phyloP scores from a whole-genome alignment of 1,140 invertebrate species.

The Plodia interpunctella region DNA sequence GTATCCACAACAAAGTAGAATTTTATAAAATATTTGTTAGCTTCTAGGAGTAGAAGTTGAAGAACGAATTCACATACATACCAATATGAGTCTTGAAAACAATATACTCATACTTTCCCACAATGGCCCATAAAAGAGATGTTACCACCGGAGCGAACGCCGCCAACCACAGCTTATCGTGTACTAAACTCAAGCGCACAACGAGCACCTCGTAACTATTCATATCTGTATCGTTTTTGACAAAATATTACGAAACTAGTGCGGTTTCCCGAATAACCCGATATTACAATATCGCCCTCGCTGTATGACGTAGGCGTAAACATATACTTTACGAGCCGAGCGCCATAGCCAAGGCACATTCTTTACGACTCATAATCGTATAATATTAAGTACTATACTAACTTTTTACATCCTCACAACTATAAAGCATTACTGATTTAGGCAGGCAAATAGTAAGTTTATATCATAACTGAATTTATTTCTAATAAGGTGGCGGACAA shows the following conservation, averaged over 20 bases:
- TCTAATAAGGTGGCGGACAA: not conserved
- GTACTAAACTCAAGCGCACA: too few relatives aligned
- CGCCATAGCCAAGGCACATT: not conserved
- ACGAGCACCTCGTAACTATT: too few relatives aligned
- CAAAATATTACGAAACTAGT: not conserved
- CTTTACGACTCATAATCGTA: slow-evolving; percentile 4
- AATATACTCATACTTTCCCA: too few relatives aligned
- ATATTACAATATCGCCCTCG: not conserved
- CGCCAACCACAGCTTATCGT: too few relatives aligned
- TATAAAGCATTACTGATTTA: not conserved
- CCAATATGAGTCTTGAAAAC: too few relatives aligned
- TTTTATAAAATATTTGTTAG: too few relatives aligned
- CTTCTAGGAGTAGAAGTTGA: too few relatives aligned
- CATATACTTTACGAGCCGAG: not conserved
- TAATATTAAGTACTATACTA: slow-evolving; percentile 3
- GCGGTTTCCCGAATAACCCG: not conserved
- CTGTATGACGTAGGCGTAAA: slow-evolving; percentile 3
- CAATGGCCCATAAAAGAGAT: too few relatives aligned
- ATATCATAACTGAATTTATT: not conserved
- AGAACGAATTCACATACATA: too few relatives aligned
- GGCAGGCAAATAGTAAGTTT: not conserved
- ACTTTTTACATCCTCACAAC: slow-evolving; percentile 3
- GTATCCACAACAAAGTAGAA: too few relatives aligned
- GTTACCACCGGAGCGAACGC: too few relatives aligned
- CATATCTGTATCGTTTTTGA: too few relatives aligned